Percentiles rank a stretch among this genome's conserved stretches.
These are phyloP conservation scores for Diabrotica balteata DNA, from an alignment of 2,888 invertebrate species.

Conservation along the genomic window DNA sequence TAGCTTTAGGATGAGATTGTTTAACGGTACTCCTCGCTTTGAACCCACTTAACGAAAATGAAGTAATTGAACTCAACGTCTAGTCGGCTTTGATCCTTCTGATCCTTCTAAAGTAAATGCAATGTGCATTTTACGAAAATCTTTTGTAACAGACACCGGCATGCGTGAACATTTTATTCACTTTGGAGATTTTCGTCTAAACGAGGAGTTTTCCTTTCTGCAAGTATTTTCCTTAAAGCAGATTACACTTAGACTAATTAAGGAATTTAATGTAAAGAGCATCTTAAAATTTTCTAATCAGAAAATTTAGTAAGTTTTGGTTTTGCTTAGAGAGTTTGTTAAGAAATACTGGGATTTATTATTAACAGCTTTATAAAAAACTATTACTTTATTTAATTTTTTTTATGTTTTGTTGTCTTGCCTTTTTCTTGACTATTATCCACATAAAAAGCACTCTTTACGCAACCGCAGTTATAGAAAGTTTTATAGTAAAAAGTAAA, in stretches of 20 bases:
- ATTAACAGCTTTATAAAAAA: no score
- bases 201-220: neutral
- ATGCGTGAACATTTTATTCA: neutral
- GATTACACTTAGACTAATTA: neutral
- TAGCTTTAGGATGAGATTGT: slow-evolving; percentile 25
- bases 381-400: no score
- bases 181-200: neutral
- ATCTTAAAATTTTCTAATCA: neutral
- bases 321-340: neutral
- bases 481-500: no score
- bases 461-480: no score
- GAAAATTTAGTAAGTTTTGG: neutral
- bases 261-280: neutral
- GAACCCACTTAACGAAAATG: slow-evolving; percentile 22
- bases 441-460: no score
- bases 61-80: slow-evolving; percentile 19
- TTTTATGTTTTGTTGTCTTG: no score
- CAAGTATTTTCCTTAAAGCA: neutral
- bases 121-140: slow-evolving; percentile 11
- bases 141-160: slow-evolving; percentile 14
- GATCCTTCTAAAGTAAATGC: slow-evolving; percentile 7
- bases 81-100: slow-evolving; percentile 18
- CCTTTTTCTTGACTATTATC: no score
- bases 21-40: slow-evolving; percentile 23
- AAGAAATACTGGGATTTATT: no score